Evolutionary conservation across 2,113 vertebrate genomes (phyloP).

Genomic region (Antechinus stuartii): DNA sequence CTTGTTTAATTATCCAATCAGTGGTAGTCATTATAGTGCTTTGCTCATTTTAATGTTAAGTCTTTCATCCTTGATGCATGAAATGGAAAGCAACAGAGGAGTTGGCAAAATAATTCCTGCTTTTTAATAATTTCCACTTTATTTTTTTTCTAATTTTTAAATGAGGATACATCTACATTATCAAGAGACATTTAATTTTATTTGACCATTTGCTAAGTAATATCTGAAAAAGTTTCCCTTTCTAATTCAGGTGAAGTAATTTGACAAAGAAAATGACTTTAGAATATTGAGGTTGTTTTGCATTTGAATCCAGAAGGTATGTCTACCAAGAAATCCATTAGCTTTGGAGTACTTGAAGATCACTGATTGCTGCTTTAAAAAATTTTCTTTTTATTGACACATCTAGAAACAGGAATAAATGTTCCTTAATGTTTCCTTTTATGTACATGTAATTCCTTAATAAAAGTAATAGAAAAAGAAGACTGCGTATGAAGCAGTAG

Average conservation of each 20-base stretch:
- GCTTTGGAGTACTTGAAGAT: not conserved
- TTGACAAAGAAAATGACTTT: not conserved
- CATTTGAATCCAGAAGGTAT: not conserved
- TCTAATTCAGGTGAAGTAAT: constrained; percentile 3
- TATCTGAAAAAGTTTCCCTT: not conserved
- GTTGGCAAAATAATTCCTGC: not conserved
- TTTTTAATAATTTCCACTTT: constrained; percentile 3
- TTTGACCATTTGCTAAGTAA: constrained; percentile 27
- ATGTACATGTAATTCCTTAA: not conserved
- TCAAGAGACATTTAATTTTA: constrained; percentile 23
- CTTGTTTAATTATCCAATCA: not conserved
- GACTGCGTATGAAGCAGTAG: not conserved
- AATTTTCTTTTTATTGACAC: not conserved
- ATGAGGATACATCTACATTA: constrained; percentile 13
- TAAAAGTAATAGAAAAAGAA: not conserved
- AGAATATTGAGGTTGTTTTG: not conserved
- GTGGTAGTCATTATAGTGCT: not conserved
- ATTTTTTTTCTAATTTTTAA: not conserved
- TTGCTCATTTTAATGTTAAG: not conserved
- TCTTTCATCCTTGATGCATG: constrained; percentile 8
- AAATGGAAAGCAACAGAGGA: not conserved
- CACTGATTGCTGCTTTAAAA: not conserved
- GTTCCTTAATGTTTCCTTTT: too few relatives aligned
- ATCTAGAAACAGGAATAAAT: not conserved
- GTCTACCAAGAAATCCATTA: not conserved